phyloP scores from a whole-genome alignment of 2,113 vertebrate species.

The Loxodonta africana region DNA sequence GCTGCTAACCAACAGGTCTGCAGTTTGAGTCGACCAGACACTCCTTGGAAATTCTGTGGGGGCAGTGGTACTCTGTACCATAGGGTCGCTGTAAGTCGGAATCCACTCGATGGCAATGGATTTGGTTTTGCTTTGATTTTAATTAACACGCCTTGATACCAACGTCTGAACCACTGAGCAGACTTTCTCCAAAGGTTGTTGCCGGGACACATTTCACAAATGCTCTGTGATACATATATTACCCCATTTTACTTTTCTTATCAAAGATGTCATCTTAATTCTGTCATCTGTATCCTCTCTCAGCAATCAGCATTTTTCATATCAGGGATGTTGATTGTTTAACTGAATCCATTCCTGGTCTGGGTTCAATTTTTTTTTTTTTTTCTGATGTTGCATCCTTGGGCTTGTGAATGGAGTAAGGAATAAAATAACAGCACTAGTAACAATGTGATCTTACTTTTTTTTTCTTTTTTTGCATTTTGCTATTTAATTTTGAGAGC shows the following conservation, averaged over 20 bases:
- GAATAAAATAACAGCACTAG: background rate
- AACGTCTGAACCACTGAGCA: background rate
- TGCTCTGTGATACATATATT: background rate
- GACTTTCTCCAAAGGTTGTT: background rate
- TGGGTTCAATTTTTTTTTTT: background rate
- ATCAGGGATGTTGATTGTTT: background rate
- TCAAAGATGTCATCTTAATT: background rate
- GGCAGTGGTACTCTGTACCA: too few species aligned
- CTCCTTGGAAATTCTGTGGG: too few species aligned
- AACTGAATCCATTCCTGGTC: background rate
- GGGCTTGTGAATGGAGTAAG: background rate
- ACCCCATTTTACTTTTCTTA: background rate
- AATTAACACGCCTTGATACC: too few species aligned
- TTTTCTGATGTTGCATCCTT: background rate
- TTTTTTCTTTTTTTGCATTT: background rate
- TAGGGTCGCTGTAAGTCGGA: too few species aligned
- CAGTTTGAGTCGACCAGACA: too few species aligned
- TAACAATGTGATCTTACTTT: background rate
- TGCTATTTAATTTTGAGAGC: background rate
- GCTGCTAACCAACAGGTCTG: too few species aligned
- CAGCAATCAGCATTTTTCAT: background rate
- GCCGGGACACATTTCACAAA: background rate
- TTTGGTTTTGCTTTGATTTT: background rate
- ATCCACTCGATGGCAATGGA: background rate
- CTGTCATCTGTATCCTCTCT: background rate